phyloP scores from a whole-genome alignment of 2,113 vertebrate genomes.

The Pyxicephalus adspersus region DNA sequence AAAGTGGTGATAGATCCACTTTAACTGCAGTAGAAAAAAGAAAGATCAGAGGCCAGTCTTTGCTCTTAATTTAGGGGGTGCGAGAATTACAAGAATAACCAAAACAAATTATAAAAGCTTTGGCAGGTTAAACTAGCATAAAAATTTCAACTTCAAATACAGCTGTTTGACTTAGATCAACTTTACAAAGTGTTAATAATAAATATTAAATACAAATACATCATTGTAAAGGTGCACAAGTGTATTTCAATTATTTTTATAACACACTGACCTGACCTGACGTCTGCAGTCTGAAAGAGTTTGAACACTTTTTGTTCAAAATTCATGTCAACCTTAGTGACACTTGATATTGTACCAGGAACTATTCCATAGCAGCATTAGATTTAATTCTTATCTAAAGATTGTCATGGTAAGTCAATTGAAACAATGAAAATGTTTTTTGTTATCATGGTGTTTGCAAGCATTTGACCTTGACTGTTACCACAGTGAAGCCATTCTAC shows the following conservation, averaged over 20 bases:
- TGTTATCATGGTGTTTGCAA: neutral
- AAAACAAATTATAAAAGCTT: too few species aligned
- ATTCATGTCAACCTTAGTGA: slow-evolving; percentile 33
- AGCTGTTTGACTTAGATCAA: too few species aligned
- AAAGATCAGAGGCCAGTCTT: too few species aligned
- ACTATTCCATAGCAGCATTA: neutral
- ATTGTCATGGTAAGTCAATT: slow-evolving; percentile 27
- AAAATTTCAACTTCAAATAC: too few species aligned
- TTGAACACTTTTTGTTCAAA: slow-evolving; percentile 27
- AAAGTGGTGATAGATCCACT: too few species aligned
- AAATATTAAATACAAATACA: too few species aligned
- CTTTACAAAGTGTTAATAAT: too few species aligned
- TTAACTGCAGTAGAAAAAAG: too few species aligned
- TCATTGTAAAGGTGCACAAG: neutral
- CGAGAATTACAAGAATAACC: too few species aligned
- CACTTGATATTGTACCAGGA: slow-evolving; percentile 12
- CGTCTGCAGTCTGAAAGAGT: slow-evolving; percentile 22
- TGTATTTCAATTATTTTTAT: slow-evolving; percentile 29
- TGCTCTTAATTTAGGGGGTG: too few species aligned
- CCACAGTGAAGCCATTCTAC: neutral
- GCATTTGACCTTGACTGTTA: slow-evolving; percentile 5
- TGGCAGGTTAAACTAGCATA: too few species aligned
- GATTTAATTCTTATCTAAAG: slow-evolving; percentile 28
- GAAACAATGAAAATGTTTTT: slow-evolving; percentile 32
- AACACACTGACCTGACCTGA: slow-evolving; percentile 52